Percentiles rank a stretch among this genome's conserved stretches.
These are phyloP conservation scores for Tadarida brasiliensis DNA, from an alignment of 2,797 vertebrate genomes.

Conservation along the genomic window DNA sequence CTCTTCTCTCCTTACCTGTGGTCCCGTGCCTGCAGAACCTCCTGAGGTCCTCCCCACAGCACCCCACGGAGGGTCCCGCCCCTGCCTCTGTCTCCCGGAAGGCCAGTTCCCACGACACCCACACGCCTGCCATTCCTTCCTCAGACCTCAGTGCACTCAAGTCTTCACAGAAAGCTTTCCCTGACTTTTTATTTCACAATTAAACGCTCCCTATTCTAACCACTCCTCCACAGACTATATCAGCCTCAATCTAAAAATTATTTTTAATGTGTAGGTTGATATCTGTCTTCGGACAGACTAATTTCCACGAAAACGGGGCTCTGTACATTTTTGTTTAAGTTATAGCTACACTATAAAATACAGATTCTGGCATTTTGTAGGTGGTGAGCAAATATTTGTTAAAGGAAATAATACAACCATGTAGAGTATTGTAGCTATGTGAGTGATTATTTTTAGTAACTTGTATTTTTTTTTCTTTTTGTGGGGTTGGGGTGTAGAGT, in stretches of 20 bases:
- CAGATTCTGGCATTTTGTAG: neutral
- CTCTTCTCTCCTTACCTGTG: neutral
- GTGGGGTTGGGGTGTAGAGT: neutral
- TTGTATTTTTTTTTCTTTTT: neutral
- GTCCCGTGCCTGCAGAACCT: too few species aligned
- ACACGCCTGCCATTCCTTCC: neutral
- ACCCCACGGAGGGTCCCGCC: fast-evolving
- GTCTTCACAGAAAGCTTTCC: neutral
- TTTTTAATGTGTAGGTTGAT: neutral
- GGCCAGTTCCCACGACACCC: neutral
- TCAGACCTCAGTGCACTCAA: neutral
- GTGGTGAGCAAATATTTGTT: neutral
- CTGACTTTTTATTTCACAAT: neutral
- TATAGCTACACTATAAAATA: neutral
- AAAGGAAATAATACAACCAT: neutral
- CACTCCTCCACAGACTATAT: neutral
- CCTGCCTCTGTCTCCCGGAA: neutral
- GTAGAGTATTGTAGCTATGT: neutral
- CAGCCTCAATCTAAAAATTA: neutral
- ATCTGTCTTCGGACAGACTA: neutral
- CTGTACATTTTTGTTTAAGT: neutral
- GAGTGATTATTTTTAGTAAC: neutral
- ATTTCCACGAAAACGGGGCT: neutral
- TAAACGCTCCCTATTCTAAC: neutral
- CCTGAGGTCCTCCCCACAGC: neutral